Conservation (phyloP, 2,888 invertebrate species). For the Pollenia angustigena region DNA sequence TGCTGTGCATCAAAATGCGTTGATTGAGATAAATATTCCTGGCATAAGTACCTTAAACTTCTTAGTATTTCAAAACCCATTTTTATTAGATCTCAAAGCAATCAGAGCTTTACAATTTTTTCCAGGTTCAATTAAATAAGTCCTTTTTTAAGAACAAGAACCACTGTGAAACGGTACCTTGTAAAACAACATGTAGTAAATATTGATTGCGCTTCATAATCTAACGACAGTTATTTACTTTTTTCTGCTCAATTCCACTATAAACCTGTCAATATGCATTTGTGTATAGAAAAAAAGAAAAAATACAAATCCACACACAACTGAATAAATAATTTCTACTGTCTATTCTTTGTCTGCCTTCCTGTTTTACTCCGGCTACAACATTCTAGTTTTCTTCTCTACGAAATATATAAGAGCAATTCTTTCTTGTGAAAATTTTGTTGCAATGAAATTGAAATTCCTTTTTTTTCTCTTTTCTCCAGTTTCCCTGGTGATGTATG, state of each 20-base stretch:
- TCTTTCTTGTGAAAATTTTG: conserved; percentile 15
- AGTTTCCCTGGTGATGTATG: neutral
- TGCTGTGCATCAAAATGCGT: too few relatives aligned
- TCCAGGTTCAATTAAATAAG: too few relatives aligned
- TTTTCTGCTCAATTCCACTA: conserved; percentile 35
- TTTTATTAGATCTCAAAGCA: too few relatives aligned
- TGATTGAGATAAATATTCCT: too few relatives aligned
- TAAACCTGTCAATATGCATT: conserved; percentile 67
- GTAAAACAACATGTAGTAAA: neutral
- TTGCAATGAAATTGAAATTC: conserved; percentile 41
- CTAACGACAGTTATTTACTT: conserved; percentile 38
- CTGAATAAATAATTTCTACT: conserved; percentile 60
- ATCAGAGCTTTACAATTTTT: too few relatives aligned
- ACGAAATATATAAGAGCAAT: neutral
- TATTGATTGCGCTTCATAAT: conserved; percentile 56
- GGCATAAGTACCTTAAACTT: too few relatives aligned
- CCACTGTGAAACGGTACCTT: conserved; percentile 1
- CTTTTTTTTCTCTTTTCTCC: neutral
- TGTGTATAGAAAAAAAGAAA: conserved; percentile 20
- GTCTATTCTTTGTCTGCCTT: conserved; percentile 68
- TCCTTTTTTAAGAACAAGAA: too few relatives aligned
- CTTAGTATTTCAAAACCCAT: too few relatives aligned
- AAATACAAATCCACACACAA: conserved; percentile 25
- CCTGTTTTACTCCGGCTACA: conserved; percentile 48
- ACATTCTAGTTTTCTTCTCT: conserved; percentile 1